These are phyloP conservation scores for Philotrypesis tridentata DNA, from an alignment of 1,140 invertebrate species.

Conservation along the genomic window DNA sequence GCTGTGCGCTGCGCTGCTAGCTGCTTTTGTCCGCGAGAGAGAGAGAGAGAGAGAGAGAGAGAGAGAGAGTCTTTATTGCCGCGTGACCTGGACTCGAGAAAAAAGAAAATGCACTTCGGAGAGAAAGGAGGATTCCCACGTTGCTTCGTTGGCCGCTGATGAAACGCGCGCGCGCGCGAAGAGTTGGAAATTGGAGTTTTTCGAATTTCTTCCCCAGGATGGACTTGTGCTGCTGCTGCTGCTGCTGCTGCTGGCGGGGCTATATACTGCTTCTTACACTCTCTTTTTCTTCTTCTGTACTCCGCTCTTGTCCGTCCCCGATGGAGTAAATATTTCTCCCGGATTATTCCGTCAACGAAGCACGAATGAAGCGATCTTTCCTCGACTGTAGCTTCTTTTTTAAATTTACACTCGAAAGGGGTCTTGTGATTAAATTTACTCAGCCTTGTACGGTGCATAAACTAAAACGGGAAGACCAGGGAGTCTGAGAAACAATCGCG, in stretches of 20 bases:
- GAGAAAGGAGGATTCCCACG: constrained; percentile 4
- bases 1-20: neutral
- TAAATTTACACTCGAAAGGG: too few species aligned
- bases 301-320: neutral
- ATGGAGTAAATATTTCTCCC: neutral
- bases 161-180: neutral
- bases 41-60: neutral
- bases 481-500: too few species aligned
- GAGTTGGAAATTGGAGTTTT: constrained; percentile 14
- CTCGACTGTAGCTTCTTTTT: neutral
- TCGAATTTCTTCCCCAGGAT: neutral
- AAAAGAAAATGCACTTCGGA: neutral
- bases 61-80: constrained; percentile 4
- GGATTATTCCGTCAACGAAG: neutral
- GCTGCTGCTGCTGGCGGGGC: neutral
- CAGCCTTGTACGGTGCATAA: too few species aligned
- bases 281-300: neutral
- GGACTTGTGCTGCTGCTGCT: neutral
- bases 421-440: neutral
- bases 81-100: neutral
- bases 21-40: neutral
- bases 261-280: too few species aligned
- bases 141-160: constrained; percentile 10
- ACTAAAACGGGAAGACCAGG: too few species aligned
- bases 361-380: neutral